phyloP scores from a whole-genome alignment of 2,797 vertebrate genomes.

The Sarcoramphus papa region DNA sequence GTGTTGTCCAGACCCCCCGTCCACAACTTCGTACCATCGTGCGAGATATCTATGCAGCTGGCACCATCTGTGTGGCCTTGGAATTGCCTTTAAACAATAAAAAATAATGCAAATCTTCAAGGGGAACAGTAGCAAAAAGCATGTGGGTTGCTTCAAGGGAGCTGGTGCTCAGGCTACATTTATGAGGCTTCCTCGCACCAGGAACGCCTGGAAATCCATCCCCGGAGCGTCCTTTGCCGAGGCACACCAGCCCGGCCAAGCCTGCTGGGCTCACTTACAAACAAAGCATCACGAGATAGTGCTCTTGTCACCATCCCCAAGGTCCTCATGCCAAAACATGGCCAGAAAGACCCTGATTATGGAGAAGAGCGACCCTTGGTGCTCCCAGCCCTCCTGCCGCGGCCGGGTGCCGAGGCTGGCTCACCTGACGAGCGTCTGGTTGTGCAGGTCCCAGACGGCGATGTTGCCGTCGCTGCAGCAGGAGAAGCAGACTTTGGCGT shows the following conservation, averaged over 20 bases:
- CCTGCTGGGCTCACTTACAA: accelerated
- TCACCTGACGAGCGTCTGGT: slow-evolving; percentile 94
- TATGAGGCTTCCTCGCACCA: accelerated
- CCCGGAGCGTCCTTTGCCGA: neutral
- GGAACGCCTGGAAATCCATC: accelerated
- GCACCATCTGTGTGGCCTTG: slow-evolving; percentile 96
- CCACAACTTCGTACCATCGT: slow-evolving; percentile 96
- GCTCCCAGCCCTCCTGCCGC: neutral
- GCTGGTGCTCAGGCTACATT: accelerated
- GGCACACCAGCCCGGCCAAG: neutral
- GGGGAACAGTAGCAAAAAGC: accelerated
- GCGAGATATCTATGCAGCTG: slow-evolving; percentile 98
- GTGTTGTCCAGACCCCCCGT: slow-evolving; percentile 97
- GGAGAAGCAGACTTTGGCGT: slow-evolving; percentile 97
- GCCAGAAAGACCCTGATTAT: accelerated
- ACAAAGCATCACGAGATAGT: neutral
- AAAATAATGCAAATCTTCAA: accelerated
- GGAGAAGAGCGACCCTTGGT: accelerated
- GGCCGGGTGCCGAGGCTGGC: neutral
- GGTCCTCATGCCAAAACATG: accelerated
- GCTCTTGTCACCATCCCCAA: neutral
- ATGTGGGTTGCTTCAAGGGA: accelerated
- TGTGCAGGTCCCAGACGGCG: slow-evolving; percentile 95
- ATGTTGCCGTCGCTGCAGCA: slow-evolving; percentile 97
- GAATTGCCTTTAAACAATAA: slow-evolving; percentile 83